phyloP scores from a whole-genome alignment of 2,888 invertebrate genomes.

The Agrotis clavis region DNA sequence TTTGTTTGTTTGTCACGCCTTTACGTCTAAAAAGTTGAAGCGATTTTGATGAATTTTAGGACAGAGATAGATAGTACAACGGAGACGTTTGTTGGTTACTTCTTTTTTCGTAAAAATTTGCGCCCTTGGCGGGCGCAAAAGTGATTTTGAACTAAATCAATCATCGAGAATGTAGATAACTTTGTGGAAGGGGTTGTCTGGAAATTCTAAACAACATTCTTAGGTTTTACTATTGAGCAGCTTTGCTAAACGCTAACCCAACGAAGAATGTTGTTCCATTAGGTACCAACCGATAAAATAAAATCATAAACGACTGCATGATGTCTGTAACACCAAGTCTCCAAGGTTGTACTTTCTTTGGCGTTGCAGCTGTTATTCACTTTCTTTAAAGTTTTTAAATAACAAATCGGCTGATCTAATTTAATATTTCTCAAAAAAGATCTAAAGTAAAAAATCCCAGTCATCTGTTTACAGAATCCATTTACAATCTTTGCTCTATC shows the following conservation, averaged over 20 bases:
- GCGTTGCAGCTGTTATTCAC: neutral
- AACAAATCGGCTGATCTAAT: neutral
- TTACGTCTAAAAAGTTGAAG: too few species aligned
- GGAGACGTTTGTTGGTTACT: too few species aligned
- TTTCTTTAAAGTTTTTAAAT: neutral
- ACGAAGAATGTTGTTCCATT: neutral
- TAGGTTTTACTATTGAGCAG: neutral
- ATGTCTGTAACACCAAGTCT: neutral
- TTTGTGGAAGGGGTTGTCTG: neutral
- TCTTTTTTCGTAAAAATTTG: too few species aligned
- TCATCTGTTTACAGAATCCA: neutral
- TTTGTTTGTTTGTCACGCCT: too few species aligned
- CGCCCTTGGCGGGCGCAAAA: too few species aligned
- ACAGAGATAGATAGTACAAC: too few species aligned
- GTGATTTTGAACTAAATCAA: neutral
- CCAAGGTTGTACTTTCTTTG: neutral
- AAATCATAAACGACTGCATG: neutral
- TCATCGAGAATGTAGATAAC: neutral
- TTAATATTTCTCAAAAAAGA: neutral
- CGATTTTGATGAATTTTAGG: too few species aligned
- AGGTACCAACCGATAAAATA: neutral
- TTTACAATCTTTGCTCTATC: too few species aligned
- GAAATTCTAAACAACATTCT: conserved; percentile 2
- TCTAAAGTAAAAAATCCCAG: neutral
- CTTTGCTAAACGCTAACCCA: conserved; percentile 11